Evolutionary conservation across 1,140 invertebrate species (phyloP).

Genomic region (Drosophila pandora): DNA sequence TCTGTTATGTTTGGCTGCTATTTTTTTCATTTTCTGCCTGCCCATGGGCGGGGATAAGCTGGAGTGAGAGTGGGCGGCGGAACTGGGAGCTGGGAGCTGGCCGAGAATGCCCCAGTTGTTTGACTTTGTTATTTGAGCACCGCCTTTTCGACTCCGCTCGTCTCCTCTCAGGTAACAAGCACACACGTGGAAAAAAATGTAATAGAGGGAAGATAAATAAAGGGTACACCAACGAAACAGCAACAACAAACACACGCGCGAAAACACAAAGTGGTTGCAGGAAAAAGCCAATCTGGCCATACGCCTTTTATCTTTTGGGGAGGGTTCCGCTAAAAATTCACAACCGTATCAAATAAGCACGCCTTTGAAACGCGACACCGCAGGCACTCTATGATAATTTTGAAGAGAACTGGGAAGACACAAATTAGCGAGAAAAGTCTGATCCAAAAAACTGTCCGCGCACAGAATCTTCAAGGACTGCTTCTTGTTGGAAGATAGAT

Average conservation of each 20-base stretch:
- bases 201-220: background rate
- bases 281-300: background rate
- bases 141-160: background rate
- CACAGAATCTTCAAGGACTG: background rate
- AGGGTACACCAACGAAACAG: background rate
- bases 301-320: background rate
- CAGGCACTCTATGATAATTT: background rate
- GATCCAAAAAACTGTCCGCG: background rate
- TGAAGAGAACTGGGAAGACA: background rate
- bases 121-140: conserved; percentile 59
- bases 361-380: background rate
- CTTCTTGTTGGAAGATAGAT: background rate
- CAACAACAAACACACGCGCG: conserved; percentile 1
- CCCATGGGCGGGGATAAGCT: background rate
- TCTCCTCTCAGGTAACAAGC: background rate
- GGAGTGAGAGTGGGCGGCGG: background rate
- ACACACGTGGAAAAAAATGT: background rate
- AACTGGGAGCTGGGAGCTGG: background rate
- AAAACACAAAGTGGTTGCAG: background rate
- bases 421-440: background rate
- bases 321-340: background rate
- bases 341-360: background rate
- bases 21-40: background rate
- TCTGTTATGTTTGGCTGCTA: background rate
- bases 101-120: conserved; percentile 26